Evolutionary conservation across 2,797 vertebrate genomes (phyloP).

Genomic region (Xyrichtys novacula): DNA sequence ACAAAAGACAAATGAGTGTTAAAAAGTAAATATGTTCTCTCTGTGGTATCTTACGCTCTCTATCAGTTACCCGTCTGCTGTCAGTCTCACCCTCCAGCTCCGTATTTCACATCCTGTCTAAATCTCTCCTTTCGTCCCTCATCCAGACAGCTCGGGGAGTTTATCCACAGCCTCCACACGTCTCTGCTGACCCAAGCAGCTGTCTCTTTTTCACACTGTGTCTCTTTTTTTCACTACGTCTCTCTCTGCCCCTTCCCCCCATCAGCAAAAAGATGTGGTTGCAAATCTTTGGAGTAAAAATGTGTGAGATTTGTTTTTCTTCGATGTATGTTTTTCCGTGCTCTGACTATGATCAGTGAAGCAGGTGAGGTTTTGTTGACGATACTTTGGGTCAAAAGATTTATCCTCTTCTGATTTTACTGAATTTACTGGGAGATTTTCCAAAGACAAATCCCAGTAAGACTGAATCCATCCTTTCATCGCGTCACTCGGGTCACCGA

Average conservation of each 20-base stretch:
- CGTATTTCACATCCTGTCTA: constrained; percentile 63
- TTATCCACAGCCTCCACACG: constrained; percentile 13
- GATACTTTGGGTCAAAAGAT: background rate
- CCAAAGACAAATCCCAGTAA: background rate
- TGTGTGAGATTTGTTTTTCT: constrained; percentile 16
- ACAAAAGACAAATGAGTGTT: no score
- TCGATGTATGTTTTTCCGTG: background rate
- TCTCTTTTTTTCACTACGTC: constrained; percentile 7
- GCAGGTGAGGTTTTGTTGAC: background rate
- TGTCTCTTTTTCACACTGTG: constrained; percentile 50
- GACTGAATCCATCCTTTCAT: no score
- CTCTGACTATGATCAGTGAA: background rate
- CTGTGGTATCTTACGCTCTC: background rate
- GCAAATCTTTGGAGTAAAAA: constrained; percentile 22
- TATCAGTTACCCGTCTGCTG: constrained; percentile 12
- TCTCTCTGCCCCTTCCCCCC: constrained; percentile 10
- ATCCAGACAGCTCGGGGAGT: constrained; percentile 54
- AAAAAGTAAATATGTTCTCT: no score
- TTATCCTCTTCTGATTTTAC: background rate
- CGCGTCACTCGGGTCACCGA: no score
- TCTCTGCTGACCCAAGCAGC: constrained; percentile 70
- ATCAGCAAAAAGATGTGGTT: background rate
- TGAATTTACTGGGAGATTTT: background rate
- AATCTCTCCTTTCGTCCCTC: constrained; percentile 31
- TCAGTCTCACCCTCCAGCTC: constrained; percentile 28